A percentile compares a stretch with the other conserved stretches of the same genome.
Evolutionary conservation across 1,140 invertebrate genomes (phyloP).

Genomic region (Acromyrmex echinatior): DNA sequence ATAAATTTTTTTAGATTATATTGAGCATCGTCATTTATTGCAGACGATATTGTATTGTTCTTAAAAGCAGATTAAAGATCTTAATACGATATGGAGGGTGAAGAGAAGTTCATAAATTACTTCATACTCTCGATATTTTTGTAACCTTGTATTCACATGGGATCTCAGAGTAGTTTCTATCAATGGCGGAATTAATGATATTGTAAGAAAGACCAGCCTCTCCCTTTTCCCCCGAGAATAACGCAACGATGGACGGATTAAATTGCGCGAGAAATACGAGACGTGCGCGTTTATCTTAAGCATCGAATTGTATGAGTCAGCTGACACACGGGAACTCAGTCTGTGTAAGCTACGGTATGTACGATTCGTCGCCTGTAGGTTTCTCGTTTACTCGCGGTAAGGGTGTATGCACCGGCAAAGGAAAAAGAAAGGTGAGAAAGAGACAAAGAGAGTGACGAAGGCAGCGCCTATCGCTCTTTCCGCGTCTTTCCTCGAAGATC

Average conservation of each 20-base stretch:
- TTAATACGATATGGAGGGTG: not conserved
- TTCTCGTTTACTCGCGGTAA: constrained; percentile 54
- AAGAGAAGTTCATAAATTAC: not conserved
- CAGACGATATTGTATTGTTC: not conserved
- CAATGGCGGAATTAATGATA: constrained; percentile 45
- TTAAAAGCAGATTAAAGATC: not conserved
- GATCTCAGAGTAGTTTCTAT: not conserved
- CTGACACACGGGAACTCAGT: constrained; percentile 42
- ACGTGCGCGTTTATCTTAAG: constrained; percentile 47
- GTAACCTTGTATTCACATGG: not conserved
- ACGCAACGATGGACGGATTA: constrained; percentile 45
- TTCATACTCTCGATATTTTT: not conserved
- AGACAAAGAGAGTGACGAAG: constrained; percentile 40
- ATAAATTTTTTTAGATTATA: not conserved
- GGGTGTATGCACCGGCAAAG: constrained; percentile 43
- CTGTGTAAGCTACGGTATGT: constrained; percentile 48
- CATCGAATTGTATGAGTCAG: constrained; percentile 57
- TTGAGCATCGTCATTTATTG: not conserved
- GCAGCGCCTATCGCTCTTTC: constrained; percentile 60
- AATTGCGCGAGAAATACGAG: constrained; percentile 53
- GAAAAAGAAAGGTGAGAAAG: constrained; percentile 17
- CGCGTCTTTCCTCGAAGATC: constrained; percentile 76
- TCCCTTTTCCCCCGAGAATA: not conserved
- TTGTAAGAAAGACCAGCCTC: not conserved
- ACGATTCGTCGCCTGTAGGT: constrained; percentile 25